Percentiles rank a stretch among this genome's conserved stretches.
These are phyloP conservation scores for Drosophila ananassae DNA, from an alignment of 1,140 invertebrate genomes.

Conservation along the genomic window DNA sequence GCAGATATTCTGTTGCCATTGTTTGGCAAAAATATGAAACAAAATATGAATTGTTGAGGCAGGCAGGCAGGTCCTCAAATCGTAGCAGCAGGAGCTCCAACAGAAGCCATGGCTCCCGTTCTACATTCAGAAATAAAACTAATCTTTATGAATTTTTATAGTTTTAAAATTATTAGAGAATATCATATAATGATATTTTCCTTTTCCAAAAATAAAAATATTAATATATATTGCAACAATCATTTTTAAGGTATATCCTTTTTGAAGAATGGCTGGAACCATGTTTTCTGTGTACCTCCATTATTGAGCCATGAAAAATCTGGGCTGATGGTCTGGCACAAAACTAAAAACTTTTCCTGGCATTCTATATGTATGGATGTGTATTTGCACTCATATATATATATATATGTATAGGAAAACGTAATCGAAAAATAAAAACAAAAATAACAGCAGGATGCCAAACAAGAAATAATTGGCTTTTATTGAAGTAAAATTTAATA, in stretches of 20 bases:
- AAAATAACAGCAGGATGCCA: conserved; percentile 42
- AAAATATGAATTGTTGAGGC: conserved; percentile 34
- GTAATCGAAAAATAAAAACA: conserved; percentile 47
- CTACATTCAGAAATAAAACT: not conserved
- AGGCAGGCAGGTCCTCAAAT: conserved; percentile 19
- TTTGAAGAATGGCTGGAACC: not conserved
- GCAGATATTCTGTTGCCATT: conserved; percentile 43
- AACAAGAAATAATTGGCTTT: conserved; percentile 59
- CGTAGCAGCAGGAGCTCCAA: conserved; percentile 26
- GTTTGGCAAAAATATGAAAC: conserved; percentile 38
- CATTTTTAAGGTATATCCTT: not conserved
- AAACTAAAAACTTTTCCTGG: conserved; percentile 47
- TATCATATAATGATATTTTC: too few species aligned
- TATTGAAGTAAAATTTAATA: conserved; percentile 72
- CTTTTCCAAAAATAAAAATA: too few species aligned
- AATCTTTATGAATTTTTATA: not conserved
- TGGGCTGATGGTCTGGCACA: conserved; percentile 19
- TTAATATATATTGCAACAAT: too few species aligned
- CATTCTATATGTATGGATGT: conserved; percentile 43
- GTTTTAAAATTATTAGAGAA: not conserved
- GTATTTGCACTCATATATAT: not conserved
- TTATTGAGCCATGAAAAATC: conserved; percentile 28
- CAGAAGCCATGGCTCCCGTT: conserved; percentile 34
- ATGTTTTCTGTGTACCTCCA: not conserved
- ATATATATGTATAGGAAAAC: conserved; percentile 11